Evolutionary conservation across 2,113 vertebrate species (phyloP), one percentile per base, ranked within the genome.

Genomic region (Porphyrio hochstetteri): DNA sequence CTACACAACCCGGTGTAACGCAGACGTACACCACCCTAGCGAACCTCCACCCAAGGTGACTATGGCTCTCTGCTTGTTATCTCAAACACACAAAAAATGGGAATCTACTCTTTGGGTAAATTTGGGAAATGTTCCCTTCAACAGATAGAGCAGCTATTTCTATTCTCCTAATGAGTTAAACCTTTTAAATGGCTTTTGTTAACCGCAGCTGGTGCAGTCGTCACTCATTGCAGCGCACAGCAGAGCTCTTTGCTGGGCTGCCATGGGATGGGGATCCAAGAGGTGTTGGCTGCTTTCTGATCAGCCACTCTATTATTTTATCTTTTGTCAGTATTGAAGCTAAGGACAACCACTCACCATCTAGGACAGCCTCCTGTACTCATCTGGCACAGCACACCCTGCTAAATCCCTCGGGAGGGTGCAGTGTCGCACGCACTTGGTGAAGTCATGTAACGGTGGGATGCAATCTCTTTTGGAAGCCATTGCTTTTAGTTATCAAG

Each of bases 401-500:
- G 88, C 78, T 65, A 35, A 92, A 75, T 63, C 91, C 71, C 50
- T 95, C 13, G 38, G 88, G 86, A 82, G 5, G 53, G 67, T 12
- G 70, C 79, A 91, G 50, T 29, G 88, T 90, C 15, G 6, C 5
- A 13, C 52, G 92, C 53, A 71, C 44, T 38, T 71, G 83, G 57
- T 86, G 94, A 70, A 86, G 82, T 94, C 91, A 90, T 64, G 3
- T 38, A 16, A 55, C 10, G 3, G 12, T 57, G 71, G 70, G 87
- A 87, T 84, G 61, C 76, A 70, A 16, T 89, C 36, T 78, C 40
- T 81, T 93, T 90, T 57, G 78, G 84, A 94, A 97, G 85, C 48
- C 92, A 86, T 96, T 93, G 90, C 85, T 96, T 94, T 91, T 36
- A 88, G 86, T 77, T 92, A 96, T 91, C 89, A 92, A 96, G 95